A percentile compares a stretch with the other conserved stretches of the same genome.
Evolutionary conservation across 2,113 vertebrate species (phyloP).

Genomic region (Oryzias javanicus): DNA sequence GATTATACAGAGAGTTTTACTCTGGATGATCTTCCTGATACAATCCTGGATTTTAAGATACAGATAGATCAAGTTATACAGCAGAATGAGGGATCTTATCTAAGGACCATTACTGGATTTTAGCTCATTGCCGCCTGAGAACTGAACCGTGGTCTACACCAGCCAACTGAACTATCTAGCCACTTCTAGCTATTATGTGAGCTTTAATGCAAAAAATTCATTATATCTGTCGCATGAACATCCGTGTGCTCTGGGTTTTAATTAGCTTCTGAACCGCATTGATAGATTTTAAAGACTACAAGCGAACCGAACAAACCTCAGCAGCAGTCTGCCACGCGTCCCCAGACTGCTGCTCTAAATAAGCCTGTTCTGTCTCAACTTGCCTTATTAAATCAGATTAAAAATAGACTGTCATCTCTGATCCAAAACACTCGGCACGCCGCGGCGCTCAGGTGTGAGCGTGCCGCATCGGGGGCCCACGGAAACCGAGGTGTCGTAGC

Average conservation of each 20-base stretch:
- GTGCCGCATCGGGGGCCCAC: not conserved
- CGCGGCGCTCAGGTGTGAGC: not conserved
- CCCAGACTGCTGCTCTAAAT: constrained; percentile 16
- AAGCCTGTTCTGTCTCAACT: constrained; percentile 7
- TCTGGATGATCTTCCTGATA: too few relatives aligned
- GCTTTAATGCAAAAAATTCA: too few relatives aligned
- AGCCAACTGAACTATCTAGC: too few relatives aligned
- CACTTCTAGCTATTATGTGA: too few relatives aligned
- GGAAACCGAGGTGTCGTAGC: constrained; percentile 1
- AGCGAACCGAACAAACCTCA: not conserved
- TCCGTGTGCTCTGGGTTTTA: not conserved
- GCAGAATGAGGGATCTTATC: too few relatives aligned
- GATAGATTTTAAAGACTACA: not conserved
- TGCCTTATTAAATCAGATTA: constrained; percentile 19
- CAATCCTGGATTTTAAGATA: too few relatives aligned
- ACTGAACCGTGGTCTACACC: too few relatives aligned
- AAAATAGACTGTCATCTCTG: constrained; percentile 1
- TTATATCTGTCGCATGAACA: too few relatives aligned
- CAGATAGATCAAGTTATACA: too few relatives aligned
- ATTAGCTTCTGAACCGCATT: not conserved
- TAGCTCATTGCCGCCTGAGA: too few relatives aligned
- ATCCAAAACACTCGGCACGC: not conserved
- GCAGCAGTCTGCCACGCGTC: constrained; percentile 1
- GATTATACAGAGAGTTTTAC: too few relatives aligned
- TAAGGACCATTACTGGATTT: too few relatives aligned